Conservation (phyloP, 2,888 invertebrate species). For the Sisyra nigra region DNA sequence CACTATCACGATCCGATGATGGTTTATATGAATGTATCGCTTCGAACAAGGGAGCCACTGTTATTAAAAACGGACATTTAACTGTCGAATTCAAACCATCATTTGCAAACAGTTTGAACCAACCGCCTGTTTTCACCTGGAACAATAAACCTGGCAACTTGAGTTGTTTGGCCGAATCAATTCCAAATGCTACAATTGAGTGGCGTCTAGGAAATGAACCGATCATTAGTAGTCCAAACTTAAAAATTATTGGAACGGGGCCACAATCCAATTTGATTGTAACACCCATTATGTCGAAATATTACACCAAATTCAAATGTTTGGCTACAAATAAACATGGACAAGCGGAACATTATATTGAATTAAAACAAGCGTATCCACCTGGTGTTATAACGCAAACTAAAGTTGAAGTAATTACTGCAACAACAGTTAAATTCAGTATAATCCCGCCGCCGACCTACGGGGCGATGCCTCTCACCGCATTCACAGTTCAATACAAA, state of each 20-base stretch:
- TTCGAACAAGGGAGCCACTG: slow-evolving; percentile 58
- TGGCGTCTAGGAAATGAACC: slow-evolving; percentile 44
- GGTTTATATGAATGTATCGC: slow-evolving; percentile 82
- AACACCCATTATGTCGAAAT: slow-evolving; percentile 43
- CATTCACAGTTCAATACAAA: slow-evolving; percentile 61
- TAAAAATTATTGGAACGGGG: slow-evolving; percentile 46
- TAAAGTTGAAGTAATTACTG: slow-evolving; percentile 52
- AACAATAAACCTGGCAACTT: slow-evolving; percentile 64
- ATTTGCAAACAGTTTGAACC: slow-evolving; percentile 51
- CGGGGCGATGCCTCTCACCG: slow-evolving; percentile 57
- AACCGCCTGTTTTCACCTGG: slow-evolving; percentile 72
- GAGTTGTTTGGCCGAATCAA: slow-evolving; percentile 69
- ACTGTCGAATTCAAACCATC: slow-evolving; percentile 70
- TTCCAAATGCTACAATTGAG: slow-evolving; percentile 83
- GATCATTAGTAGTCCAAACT: slow-evolving; percentile 30
- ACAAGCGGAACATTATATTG: slow-evolving; percentile 44
- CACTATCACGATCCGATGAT: slow-evolving; percentile 56
- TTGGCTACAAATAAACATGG: slow-evolving; percentile 66
- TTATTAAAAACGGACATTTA: slow-evolving; percentile 64
- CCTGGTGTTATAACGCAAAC: slow-evolving; percentile 52
- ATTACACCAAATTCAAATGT: slow-evolving; percentile 66
- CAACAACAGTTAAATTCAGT: slow-evolving; percentile 69
- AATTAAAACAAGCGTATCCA: slow-evolving; percentile 53
- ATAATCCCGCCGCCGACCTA: slow-evolving; percentile 59
- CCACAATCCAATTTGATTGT: slow-evolving; percentile 57